Conservation (phyloP, 2,113 vertebrate species). For the Thryonomys swinderianus region DNA sequence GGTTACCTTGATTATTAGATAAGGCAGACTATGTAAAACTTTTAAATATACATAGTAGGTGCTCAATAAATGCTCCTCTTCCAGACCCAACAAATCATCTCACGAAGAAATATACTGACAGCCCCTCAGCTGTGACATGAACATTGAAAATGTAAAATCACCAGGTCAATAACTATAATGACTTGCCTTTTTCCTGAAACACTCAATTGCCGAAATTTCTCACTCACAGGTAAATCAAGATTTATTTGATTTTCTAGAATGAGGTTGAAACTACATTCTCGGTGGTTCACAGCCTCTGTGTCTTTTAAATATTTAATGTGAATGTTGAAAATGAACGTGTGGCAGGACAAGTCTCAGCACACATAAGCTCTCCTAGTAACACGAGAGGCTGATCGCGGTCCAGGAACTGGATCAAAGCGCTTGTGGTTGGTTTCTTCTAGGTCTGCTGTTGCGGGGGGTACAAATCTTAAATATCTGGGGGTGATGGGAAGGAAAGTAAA, state of each 20-base stretch:
- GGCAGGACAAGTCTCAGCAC: not conserved
- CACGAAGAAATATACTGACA: not conserved
- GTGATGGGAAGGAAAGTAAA: not conserved
- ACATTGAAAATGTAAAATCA: constrained; percentile 16
- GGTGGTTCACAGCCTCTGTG: not conserved
- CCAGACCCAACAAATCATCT: not conserved
- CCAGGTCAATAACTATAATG: not conserved
- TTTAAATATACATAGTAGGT: not conserved
- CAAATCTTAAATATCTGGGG: not conserved
- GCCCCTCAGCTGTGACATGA: not conserved
- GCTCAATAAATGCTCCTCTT: not conserved
- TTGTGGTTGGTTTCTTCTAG: not conserved
- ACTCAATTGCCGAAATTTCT: not conserved
- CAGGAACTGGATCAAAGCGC: not conserved
- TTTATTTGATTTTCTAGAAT: constrained; percentile 16
- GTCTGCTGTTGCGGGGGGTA: not conserved
- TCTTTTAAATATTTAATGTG: constrained; percentile 37
- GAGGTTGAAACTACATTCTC: not conserved
- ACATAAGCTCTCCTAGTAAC: not conserved
- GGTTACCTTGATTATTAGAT: not conserved
- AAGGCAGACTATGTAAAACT: not conserved
- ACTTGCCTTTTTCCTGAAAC: constrained; percentile 7
- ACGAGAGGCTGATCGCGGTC: not conserved
- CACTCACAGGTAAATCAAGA: not conserved
- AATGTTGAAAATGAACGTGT: not conserved